Conservation (phyloP, 2,888 invertebrate species). For the Drosophila nr. perissopoda region DNA sequence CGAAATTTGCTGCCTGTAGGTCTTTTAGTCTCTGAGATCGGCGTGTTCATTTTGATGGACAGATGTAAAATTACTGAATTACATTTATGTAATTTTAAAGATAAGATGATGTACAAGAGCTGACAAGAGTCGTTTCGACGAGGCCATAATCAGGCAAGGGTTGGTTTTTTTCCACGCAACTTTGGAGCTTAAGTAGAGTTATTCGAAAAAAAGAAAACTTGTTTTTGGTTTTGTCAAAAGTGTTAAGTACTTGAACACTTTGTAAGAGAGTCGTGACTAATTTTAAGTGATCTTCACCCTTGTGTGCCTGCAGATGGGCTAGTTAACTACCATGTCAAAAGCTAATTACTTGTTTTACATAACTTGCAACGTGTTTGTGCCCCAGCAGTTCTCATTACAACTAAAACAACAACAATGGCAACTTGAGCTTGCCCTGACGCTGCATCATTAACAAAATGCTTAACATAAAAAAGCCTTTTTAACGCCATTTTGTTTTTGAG, state of each 20-base stretch:
- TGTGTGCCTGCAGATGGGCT: background rate
- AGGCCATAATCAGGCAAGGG: background rate
- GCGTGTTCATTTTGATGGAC: background rate
- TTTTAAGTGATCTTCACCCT: background rate
- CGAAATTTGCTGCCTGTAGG: background rate
- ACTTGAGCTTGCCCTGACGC: slow-evolving; percentile 19
- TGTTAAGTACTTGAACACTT: background rate
- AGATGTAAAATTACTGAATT: background rate
- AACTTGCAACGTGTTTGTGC: slow-evolving; percentile 12
- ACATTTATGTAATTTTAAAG: background rate
- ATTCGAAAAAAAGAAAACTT: background rate
- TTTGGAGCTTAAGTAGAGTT: background rate
- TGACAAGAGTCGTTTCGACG: background rate
- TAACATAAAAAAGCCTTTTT: slow-evolving; percentile 74
- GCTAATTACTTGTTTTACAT: slow-evolving; percentile 44
- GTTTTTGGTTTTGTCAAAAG: background rate
- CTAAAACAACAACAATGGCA: slow-evolving; percentile 7
- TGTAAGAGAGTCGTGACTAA: too few relatives aligned
- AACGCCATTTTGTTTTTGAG: slow-evolving; percentile 66
- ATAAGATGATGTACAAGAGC: background rate
- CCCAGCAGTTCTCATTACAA: slow-evolving; percentile 32
- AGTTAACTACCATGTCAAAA: slow-evolving; percentile 38
- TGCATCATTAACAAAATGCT: slow-evolving; percentile 72
- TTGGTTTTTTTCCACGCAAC: background rate
- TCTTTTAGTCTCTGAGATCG: background rate